Evolutionary conservation across 2,797 vertebrate genomes (phyloP), one percentile per base, ranked within the genome.

Genomic region (Okamejei kenojei): DNA sequence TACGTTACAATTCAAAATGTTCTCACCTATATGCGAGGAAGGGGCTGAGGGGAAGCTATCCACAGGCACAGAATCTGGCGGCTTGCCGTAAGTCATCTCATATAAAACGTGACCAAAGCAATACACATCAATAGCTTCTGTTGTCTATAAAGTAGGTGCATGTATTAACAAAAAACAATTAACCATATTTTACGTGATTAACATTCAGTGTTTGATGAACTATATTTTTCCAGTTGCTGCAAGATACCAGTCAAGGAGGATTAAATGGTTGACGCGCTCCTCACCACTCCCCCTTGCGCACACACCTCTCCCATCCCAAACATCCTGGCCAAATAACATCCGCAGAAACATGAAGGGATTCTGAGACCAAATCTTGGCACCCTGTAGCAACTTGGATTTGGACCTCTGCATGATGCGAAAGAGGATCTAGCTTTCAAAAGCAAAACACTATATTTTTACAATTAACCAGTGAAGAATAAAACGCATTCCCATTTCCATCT

Each of bases 81-180:
- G 98, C 65, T 96, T 97, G 45, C 98, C 98, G 0, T 98, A 99
- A 0, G 97, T 98, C 98, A 99, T 99, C 97, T 99, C 98, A 93
- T 98, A 99, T 0, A 99, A 95, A 95, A 99, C 97, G 94, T 98
- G 97, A 93, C 99, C 98, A 93, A 99, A 99, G 94, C 97, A 98
- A 94, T 98, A 97, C 63, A 99, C 96, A 0, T 99, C 99, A 74
- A 98, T 96, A 94, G 97, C 97, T 95, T 99, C 98, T 94, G 97
- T 96, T 0, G 97, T 98, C 99, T 99, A 95, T 0, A 54, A 80
- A 93, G 88, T 74, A 93, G 93, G 93, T 23, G 15, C 93, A 79
- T n/a, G 63, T 80, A 32, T 29, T 61, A 29, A 90, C 71, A 38
- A 76, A 29, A 93, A 84, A 77, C 93, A 93, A 93, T 94, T 68